Percentiles rank a stretch among this genome's conserved stretches.
These are phyloP conservation scores for Parnassius orleans DNA, from an alignment of 2,888 invertebrate genomes.

Conservation along the genomic window DNA sequence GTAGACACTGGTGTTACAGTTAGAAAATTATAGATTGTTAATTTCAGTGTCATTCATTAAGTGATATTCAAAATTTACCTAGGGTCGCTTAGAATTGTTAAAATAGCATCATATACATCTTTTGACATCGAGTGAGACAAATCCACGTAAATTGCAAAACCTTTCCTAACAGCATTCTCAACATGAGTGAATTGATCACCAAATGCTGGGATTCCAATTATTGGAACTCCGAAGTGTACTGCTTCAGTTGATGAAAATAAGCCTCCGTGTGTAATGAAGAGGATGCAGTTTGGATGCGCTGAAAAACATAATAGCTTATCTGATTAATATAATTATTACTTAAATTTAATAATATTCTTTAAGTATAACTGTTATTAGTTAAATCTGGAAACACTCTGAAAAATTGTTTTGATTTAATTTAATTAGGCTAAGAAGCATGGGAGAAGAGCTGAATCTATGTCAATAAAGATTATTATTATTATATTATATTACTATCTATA, in stretches of 20 bases:
- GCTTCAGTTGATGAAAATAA: slow-evolving; percentile 56
- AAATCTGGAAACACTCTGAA: too few relatives aligned
- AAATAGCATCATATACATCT: slow-evolving; percentile 41
- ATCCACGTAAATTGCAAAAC: slow-evolving; percentile 44
- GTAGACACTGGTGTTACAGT: too few relatives aligned
- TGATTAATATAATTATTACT: too few relatives aligned
- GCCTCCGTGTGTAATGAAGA: slow-evolving; percentile 68
- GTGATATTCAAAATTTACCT: slow-evolving; percentile 35
- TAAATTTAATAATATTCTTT: too few relatives aligned
- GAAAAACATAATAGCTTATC: slow-evolving; percentile 18
- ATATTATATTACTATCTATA: too few relatives aligned
- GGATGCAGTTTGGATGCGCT: slow-evolving; percentile 59
- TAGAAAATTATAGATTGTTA: too few relatives aligned
- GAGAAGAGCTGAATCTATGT: too few relatives aligned
- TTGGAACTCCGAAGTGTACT: slow-evolving; percentile 53
- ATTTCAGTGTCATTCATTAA: too few relatives aligned
- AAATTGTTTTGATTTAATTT: too few relatives aligned
- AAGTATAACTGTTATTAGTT: too few relatives aligned
- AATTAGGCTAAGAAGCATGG: too few relatives aligned
- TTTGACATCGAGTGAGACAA: slow-evolving; percentile 39
- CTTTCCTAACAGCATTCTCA: slow-evolving; percentile 45
- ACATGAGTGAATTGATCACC: slow-evolving; percentile 59
- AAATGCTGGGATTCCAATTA: slow-evolving; percentile 58
- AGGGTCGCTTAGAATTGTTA: slow-evolving; percentile 41
- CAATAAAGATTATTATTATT: too few relatives aligned